A percentile compares a stretch with the other conserved stretches of the same genome.
Evolutionary conservation across 1,140 invertebrate genomes (phyloP).

Genomic region (Scaptodrosophila lebanonensis): DNA sequence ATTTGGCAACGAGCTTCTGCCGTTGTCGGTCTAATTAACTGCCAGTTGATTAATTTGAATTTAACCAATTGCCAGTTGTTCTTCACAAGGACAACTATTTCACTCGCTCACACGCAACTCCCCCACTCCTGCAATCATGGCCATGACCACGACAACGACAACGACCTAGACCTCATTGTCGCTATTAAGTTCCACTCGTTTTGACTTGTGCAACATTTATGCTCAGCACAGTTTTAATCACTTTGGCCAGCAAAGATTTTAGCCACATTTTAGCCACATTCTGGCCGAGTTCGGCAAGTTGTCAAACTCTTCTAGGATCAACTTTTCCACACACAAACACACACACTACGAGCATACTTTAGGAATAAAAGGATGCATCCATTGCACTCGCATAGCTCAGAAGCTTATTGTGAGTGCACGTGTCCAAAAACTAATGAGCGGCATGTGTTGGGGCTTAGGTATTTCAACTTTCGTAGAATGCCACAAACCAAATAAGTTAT

Average conservation of each 20-base stretch:
- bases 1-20: slow-evolving; percentile 40
- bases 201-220: slow-evolving; percentile 3
- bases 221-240: slow-evolving; percentile 30
- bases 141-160: too few species aligned
- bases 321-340: too few species aligned
- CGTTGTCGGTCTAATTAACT: slow-evolving; percentile 61
- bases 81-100: too few species aligned
- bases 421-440: slow-evolving; percentile 37
- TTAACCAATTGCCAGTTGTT: too few species aligned
- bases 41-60: slow-evolving; percentile 55
- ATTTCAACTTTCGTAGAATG: slow-evolving; percentile 46
- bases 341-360: too few species aligned
- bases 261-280: neutral
- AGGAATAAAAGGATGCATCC: too few species aligned
- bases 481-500: slow-evolving; percentile 21
- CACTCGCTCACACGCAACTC: too few species aligned
- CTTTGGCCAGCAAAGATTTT: slow-evolving; percentile 1
- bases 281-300: neutral
- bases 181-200: too few species aligned
- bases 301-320: too few species aligned
- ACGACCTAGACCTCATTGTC: too few species aligned
- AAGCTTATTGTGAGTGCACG: slow-evolving; percentile 1
- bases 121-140: too few species aligned
- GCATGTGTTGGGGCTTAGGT: slow-evolving; percentile 30
- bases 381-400: too few species aligned